Conservation (phyloP, 1,140 invertebrate species). For the Musca domestica region DNA sequence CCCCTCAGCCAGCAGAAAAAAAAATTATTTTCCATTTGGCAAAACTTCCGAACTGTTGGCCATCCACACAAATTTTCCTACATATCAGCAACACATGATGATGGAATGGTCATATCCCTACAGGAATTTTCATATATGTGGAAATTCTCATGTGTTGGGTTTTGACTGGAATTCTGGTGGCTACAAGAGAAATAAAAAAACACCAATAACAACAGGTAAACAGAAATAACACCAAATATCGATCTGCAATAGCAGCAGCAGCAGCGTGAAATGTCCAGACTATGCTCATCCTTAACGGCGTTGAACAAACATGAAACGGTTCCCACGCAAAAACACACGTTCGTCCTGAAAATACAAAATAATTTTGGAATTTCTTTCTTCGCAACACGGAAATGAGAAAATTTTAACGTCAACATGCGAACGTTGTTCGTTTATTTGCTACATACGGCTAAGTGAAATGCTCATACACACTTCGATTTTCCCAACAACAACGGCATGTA, state of each 20-base stretch:
- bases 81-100: slow-evolving; percentile 6
- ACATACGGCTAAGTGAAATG: not conserved
- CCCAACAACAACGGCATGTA: not conserved
- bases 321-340: slow-evolving; percentile 2
- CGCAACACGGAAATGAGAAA: slow-evolving; percentile 2
- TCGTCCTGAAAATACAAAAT: not conserved
- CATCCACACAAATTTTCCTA: slow-evolving; percentile 11
- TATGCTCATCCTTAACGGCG: not conserved
- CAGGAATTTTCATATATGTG: slow-evolving; percentile 25
- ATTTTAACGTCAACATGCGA: slow-evolving; percentile 12
- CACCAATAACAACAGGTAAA: slow-evolving; percentile 12
- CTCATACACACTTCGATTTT: not conserved
- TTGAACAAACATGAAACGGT: not conserved
- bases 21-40: not conserved
- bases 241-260: not conserved
- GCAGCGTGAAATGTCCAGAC: not conserved
- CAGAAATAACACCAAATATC: not conserved
- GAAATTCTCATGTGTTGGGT: slow-evolving; percentile 29
- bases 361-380: slow-evolving; percentile 10
- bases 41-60: slow-evolving; percentile 6
- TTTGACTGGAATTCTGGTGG: not conserved
- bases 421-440: not conserved
- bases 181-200: not conserved
- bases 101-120: slow-evolving; percentile 1
- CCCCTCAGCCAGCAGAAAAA: not conserved